These are phyloP conservation scores for Lates japonicus DNA, from an alignment of 2,797 vertebrate genomes.

Conservation along the genomic window DNA sequence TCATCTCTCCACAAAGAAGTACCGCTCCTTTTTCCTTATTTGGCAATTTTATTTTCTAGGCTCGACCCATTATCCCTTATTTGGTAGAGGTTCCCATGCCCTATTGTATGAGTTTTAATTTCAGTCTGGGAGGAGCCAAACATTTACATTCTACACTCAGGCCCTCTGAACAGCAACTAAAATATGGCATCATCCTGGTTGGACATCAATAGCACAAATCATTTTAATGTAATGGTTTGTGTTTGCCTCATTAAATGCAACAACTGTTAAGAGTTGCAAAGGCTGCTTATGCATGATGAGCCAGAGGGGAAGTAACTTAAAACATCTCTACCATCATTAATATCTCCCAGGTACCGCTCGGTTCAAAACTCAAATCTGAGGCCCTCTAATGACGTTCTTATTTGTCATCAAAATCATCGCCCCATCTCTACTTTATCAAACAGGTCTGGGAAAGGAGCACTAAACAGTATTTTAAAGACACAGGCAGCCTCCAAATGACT, in stretches of 20 bases:
- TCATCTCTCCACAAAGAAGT: slow-evolving; percentile 43
- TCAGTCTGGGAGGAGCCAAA: slow-evolving; percentile 21
- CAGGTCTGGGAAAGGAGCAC: slow-evolving; percentile 40
- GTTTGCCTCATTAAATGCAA: not conserved
- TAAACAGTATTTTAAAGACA: slow-evolving; percentile 28
- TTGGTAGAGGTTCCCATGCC: slow-evolving; percentile 55
- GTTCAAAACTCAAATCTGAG: slow-evolving; percentile 24
- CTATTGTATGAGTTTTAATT: slow-evolving; percentile 9
- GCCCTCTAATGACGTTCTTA: slow-evolving; percentile 20
- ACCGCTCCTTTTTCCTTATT: slow-evolving; percentile 47
- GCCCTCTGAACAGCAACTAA: slow-evolving; percentile 6
- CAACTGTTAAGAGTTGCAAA: not conserved
- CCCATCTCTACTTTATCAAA: slow-evolving; percentile 14
- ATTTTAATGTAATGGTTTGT: not conserved
- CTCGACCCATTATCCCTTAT: slow-evolving; percentile 47
- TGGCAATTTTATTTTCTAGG: slow-evolving; percentile 41
- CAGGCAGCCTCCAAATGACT: slow-evolving; percentile 13
- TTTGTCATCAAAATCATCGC: not conserved
- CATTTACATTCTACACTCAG: slow-evolving; percentile 48
- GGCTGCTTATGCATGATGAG: slow-evolving; percentile 1
- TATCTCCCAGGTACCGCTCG: not conserved
- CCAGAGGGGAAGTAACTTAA: slow-evolving; percentile 7
- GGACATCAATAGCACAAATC: not conserved
- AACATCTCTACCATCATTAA: slow-evolving; percentile 6
- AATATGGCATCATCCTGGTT: not conserved